Evolutionary conservation across 92 coral and sea anemone genomes (phyloP).

Genomic region (Epizoanthus fatuus): DNA sequence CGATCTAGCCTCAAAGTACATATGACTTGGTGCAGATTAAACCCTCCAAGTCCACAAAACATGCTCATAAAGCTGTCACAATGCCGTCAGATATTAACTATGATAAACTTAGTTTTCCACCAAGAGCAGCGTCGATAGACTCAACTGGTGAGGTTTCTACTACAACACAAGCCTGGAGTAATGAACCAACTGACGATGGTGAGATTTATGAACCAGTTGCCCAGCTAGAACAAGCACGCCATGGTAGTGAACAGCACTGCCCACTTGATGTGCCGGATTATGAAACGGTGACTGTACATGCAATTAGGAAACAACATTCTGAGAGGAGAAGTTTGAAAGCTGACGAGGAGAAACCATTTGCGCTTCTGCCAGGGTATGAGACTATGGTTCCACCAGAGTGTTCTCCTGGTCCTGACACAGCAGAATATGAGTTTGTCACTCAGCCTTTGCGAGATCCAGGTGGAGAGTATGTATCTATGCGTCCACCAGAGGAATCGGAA

Average conservation of each 20-base stretch:
- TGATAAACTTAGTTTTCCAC: conserved; percentile 21
- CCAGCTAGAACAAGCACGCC: conserved; percentile 21
- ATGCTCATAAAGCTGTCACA: not conserved
- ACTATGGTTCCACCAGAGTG: conserved; percentile 66
- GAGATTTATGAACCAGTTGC: conserved; percentile 39
- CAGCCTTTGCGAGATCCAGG: not conserved
- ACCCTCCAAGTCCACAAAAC: not conserved
- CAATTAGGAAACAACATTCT: conserved; percentile 30
- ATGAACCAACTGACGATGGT: conserved; percentile 5
- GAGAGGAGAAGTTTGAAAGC: not conserved
- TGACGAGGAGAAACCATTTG: conserved; percentile 71
- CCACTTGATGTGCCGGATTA: conserved; percentile 36
- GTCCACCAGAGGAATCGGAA: conserved; percentile 21
- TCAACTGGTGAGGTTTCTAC: not conserved
- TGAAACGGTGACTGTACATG: conserved; percentile 31
- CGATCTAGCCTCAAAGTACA: conserved; percentile 17
- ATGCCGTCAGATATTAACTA: not conserved
- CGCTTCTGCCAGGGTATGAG: conserved; percentile 80
- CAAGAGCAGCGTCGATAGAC: not conserved
- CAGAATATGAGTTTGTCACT: conserved; percentile 25
- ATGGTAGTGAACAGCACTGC: conserved; percentile 19
- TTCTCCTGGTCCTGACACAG: not conserved
- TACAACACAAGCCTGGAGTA: not conserved
- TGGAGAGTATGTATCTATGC: conserved; percentile 15
- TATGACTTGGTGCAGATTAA: conserved; percentile 39